Evolutionary conservation across 2,113 vertebrate species (phyloP), one percentile per base, ranked within the genome.

Genomic region (Holacanthus passer): DNA sequence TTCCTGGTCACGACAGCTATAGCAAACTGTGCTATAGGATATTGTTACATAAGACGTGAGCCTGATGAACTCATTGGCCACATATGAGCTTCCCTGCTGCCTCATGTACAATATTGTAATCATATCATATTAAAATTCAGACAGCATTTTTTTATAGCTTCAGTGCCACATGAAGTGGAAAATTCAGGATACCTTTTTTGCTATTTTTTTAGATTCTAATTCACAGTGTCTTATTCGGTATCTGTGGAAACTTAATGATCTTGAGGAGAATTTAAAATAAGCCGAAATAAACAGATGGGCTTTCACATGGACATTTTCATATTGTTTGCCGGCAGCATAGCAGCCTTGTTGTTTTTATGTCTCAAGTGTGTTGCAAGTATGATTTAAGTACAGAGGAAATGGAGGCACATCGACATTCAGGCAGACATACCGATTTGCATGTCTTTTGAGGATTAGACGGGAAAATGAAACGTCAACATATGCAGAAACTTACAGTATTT

Each of bases 21-120:
- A 65, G 17, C 22, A 53, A 20, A 39, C 56, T 27, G 53, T 55
- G 59, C 50, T 79, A 78, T 69, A 45, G 60, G 65, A 68, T 48
- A 11, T 47, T 62, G 65, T 83, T 74, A 64, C 65, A 53, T 83
- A 81, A 86, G 5, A 12, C 20, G 1, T 63, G 17, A 85, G 41
- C 67, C 39, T 17, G 32, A 32, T 77, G 55, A 77, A 71, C 32
- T 59, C 56, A 1, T 2, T 3, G 39, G 35, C 19, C 22, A 12
- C 47, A 32, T 24, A 10, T 48, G 10, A 62, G 19, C 20, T 41
- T 35, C 32, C 20, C 22, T 41, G 7, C 73, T 31, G n/a, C 22
- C 10, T 50, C 17, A 17, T 10, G 29, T 64, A 73, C 29, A 8
- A n/a, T n/a, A n/a, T n/a, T n/a, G n/a, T n/a, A n/a, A n/a, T n/a